Conservation (phyloP, 1,140 invertebrate genomes). For the Diorhabda elongata region DNA sequence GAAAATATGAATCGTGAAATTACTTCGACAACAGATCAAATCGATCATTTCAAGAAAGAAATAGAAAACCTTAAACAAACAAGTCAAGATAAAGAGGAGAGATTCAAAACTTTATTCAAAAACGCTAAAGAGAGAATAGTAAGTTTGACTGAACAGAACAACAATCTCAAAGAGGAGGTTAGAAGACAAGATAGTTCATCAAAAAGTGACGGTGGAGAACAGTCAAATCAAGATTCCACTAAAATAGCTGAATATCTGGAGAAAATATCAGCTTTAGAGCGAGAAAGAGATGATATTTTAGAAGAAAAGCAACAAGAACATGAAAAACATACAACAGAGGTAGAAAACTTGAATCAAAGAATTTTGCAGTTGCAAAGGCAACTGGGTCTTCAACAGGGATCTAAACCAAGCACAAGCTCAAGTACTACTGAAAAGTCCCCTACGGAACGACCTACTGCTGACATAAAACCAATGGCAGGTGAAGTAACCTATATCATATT, state of each 20-base stretch:
- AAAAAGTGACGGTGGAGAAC: constrained; percentile 26
- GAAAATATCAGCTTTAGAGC: constrained; percentile 43
- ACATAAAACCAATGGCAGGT: constrained; percentile 91
- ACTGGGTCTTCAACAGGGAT: constrained; percentile 64
- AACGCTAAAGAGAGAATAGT: constrained; percentile 68
- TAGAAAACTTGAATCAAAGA: constrained; percentile 71
- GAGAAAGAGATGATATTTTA: constrained; percentile 67
- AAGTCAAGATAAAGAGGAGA: constrained; percentile 64
- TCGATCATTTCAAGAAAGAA: constrained; percentile 65
- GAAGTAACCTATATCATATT: constrained; percentile 37
- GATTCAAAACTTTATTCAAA: constrained; percentile 68
- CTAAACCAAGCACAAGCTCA: constrained; percentile 62
- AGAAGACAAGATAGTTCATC: constrained; percentile 50
- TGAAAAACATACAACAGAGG: constrained; percentile 59
- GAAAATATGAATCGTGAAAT: constrained; percentile 62
- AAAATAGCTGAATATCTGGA: constrained; percentile 30
- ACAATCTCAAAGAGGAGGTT: constrained; percentile 53
- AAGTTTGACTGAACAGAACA: constrained; percentile 64
- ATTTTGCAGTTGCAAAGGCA: constrained; percentile 75
- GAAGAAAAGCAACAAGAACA: constrained; percentile 61
- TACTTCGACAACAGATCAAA: constrained; percentile 53
- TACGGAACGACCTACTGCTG: constrained; percentile 80
- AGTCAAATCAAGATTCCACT: constrained; percentile 7
- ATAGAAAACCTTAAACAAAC: constrained; percentile 63
- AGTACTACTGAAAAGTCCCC: constrained; percentile 63